Base-by-base conservation (phyloP, 2,888 invertebrate genomes). In the Ormyrus pomaceus region DNA sequence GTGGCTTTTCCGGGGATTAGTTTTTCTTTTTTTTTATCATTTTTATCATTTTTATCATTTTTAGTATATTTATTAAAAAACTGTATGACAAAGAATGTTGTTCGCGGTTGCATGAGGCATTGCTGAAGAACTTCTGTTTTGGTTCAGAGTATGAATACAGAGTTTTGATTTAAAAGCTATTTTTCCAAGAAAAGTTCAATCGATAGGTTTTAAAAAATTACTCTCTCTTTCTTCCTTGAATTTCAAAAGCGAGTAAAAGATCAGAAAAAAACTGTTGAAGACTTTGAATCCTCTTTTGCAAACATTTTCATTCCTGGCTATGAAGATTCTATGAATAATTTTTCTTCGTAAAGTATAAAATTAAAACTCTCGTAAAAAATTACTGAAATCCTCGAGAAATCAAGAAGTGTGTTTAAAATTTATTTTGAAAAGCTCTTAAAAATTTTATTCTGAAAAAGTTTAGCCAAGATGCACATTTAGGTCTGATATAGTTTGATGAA, bases 271-370 rank as follows among this genome's bases (percentile, higher is more conserved):
- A 6, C 46, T 46, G 59, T 13, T 53, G 48, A 51, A 51, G 68
- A 75, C 66, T 75, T 75, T 68, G 34, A 66, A 53, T 68, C 46
- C 51, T 48, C 48, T 65, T 7, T 45, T 53, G n/a, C 9, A 61
- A 59, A 66, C 59, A 34, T 66, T 69, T 69, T 53, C 11, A 11
- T 34, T 65, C 50, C 7, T 65, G 13, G 69, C 19, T 13, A 51
- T 65, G 65, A 65, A 51, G 51, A 65, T 69, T 69, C 10, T 13
- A 56, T 11, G 13, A 56, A 56, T 56, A 69, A n/a, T 69, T 69
- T 56, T 34, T 46, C 69, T 7, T 69, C 56, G 46, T 56, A 10
- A 53, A 69, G 69, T 69, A 56, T 13, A 13, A 56, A 69, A 69
- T 69, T 69, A 69, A 45, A 56, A 56, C 56, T 56, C 45, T 56